Evolutionary conservation across 2,888 invertebrate genomes (phyloP).

Genomic region (Noctua fimbriata): DNA sequence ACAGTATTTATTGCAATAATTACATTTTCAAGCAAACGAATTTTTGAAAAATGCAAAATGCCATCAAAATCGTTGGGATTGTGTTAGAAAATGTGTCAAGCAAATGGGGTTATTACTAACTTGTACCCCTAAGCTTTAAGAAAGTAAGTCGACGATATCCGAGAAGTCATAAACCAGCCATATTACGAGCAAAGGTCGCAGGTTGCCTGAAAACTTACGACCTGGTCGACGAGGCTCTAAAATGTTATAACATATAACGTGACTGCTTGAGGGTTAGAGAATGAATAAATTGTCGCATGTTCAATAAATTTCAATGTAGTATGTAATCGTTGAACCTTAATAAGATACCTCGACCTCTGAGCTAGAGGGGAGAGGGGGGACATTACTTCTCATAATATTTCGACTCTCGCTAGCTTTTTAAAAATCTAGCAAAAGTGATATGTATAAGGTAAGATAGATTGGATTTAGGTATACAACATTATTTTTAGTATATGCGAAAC

Average conservation of each 20-base stretch:
- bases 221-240: conserved; percentile 43
- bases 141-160: conserved; percentile 40
- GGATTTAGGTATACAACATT: neutral
- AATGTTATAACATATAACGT: conserved; percentile 46
- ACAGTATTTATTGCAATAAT: neutral
- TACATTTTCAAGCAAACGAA: neutral
- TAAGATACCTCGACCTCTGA: conserved; percentile 1
- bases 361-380: neutral
- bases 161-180: conserved; percentile 40
- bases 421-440: neutral
- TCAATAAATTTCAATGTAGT: conserved; percentile 28
- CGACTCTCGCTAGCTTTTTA: neutral
- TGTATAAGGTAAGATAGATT: neutral
- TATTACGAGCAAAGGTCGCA: conserved; percentile 49
- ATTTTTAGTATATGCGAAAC: no score
- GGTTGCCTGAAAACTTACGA: conserved; percentile 50
- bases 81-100: neutral
- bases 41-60: neutral
- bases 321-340: conserved; percentile 12
- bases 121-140: conserved; percentile 8
- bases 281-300: conserved; percentile 41
- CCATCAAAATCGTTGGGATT: neutral
- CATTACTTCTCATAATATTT: neutral
- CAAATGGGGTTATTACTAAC: conserved; percentile 1
- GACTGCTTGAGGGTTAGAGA: conserved; percentile 22